A percentile compares a stretch with the other conserved stretches of the same genome.
Conservation (phyloP, 2,113 vertebrate species). For the Tragelaphus strepsiceros region DNA sequence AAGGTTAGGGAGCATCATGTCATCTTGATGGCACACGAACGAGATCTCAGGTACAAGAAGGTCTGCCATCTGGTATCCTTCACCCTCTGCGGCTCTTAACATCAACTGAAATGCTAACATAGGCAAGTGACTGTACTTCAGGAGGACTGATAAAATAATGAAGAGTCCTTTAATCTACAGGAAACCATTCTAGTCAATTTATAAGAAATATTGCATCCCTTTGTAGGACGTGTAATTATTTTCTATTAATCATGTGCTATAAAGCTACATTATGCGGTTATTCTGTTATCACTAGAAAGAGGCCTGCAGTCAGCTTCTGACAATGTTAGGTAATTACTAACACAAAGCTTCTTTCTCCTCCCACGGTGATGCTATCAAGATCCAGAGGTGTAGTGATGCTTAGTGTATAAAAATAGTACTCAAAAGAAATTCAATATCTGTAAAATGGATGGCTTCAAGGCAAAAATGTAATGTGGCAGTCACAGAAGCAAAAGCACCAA, state of each 20-base stretch:
- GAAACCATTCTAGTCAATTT: slow-evolving; percentile 89
- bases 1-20: slow-evolving; percentile 31
- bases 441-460: slow-evolving; percentile 81
- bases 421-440: slow-evolving; percentile 81
- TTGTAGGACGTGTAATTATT: slow-evolving; percentile 88
- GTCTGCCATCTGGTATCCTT: slow-evolving; percentile 80
- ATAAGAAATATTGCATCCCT: slow-evolving; percentile 89
- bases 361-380: slow-evolving; percentile 81
- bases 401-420: slow-evolving; percentile 80
- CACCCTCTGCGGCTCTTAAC: slow-evolving; percentile 74
- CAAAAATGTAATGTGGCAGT: slow-evolving; percentile 61
- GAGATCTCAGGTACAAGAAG: slow-evolving; percentile 71
- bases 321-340: slow-evolving; percentile 88
- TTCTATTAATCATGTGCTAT: slow-evolving; percentile 90
- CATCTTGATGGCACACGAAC: slow-evolving; percentile 37
- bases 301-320: slow-evolving; percentile 87
- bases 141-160: slow-evolving; percentile 87
- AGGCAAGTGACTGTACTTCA: slow-evolving; percentile 81
- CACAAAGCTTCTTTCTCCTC: slow-evolving; percentile 85
- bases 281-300: slow-evolving; percentile 87
- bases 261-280: slow-evolving; percentile 87
- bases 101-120: slow-evolving; percentile 73
- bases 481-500: not conserved
- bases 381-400: slow-evolving; percentile 81
- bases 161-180: slow-evolving; percentile 89